phyloP scores from a whole-genome alignment of 2,888 invertebrate species.

The Nephrotoma guestfalica region DNA sequence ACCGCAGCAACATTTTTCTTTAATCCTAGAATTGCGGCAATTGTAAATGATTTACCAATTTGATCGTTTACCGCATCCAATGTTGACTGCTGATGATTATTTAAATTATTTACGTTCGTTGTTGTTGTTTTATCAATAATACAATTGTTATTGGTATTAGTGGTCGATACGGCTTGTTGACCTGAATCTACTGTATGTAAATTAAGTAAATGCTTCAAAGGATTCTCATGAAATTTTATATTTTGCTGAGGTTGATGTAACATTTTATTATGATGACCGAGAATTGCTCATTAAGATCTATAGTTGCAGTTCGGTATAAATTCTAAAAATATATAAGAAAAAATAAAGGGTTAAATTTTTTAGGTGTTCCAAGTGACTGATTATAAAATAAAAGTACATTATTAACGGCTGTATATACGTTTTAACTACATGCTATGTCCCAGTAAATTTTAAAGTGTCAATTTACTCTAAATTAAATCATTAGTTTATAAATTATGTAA shows the following conservation, averaged over 20 bases:
- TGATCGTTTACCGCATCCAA: constrained; percentile 23
- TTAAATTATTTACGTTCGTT: constrained; percentile 1
- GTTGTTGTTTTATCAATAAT: constrained; percentile 8
- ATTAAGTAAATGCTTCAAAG: constrained; percentile 32
- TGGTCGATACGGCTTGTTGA: background rate
- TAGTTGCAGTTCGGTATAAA: background rate
- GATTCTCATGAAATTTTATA: constrained; percentile 32
- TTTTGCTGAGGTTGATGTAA: constrained; percentile 26
- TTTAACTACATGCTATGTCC: background rate
- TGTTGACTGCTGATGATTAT: constrained; percentile 11
- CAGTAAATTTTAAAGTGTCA: background rate
- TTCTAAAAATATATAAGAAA: background rate
- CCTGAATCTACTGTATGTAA: constrained; percentile 20
- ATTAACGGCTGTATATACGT: background rate
- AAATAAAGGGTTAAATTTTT: background rate
- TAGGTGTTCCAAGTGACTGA: background rate
- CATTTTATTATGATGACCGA: constrained; percentile 19
- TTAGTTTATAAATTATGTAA: background rate
- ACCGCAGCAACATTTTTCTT: constrained; percentile 31
- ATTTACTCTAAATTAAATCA: background rate
- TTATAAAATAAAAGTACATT: background rate
- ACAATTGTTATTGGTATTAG: background rate
- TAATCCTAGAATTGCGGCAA: constrained; percentile 73
- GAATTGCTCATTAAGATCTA: background rate
- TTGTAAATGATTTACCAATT: constrained; percentile 65